These are phyloP conservation scores for Spodoptera picta DNA, from an alignment of 2,888 invertebrate species.

Conservation along the genomic window DNA sequence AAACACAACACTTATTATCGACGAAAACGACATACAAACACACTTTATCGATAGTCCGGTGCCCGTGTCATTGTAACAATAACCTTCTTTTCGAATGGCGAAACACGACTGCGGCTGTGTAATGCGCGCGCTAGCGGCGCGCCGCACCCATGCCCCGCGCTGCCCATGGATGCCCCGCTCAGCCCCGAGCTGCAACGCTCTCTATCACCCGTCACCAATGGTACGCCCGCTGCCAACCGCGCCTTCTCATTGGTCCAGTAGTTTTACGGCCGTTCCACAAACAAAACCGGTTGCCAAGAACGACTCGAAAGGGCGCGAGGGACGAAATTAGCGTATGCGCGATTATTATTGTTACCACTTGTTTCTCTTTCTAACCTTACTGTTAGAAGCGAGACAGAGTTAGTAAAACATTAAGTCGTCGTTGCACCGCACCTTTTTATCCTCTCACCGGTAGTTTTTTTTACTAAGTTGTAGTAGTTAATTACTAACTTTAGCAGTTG, in stretches of 20 bases:
- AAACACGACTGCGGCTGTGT: constrained; percentile 79
- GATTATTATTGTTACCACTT: constrained; percentile 74
- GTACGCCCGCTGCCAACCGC: constrained; percentile 76
- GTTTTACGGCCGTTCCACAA: constrained; percentile 83
- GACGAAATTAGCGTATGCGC: constrained; percentile 80
- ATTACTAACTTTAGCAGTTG: constrained; percentile 15
- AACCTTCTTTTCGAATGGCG: constrained; percentile 86
- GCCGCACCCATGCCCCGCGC: constrained; percentile 79
- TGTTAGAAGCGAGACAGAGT: constrained; percentile 54
- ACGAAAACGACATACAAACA: constrained; percentile 89
- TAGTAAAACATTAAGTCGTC: constrained; percentile 56
- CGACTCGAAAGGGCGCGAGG: constrained; percentile 85
- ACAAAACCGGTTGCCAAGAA: constrained; percentile 86
- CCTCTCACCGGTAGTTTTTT: constrained; percentile 40
- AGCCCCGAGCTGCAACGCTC: constrained; percentile 63
- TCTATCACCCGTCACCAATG: constrained; percentile 80
- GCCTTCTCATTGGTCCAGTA: constrained; percentile 74
- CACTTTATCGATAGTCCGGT: constrained; percentile 87
- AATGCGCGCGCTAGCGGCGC: constrained; percentile 72
- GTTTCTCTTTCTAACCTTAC: constrained; percentile 66
- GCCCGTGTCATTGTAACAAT: constrained; percentile 86
- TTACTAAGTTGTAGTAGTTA: constrained; percentile 9
- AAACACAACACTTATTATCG: constrained; percentile 88
- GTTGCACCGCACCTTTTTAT: constrained; percentile 50
- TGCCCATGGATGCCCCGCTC: constrained; percentile 55